Evolutionary conservation across 2,797 vertebrate genomes (phyloP), one percentile per base, ranked within the genome.

Genomic region (Pangasius krempfi): DNA sequence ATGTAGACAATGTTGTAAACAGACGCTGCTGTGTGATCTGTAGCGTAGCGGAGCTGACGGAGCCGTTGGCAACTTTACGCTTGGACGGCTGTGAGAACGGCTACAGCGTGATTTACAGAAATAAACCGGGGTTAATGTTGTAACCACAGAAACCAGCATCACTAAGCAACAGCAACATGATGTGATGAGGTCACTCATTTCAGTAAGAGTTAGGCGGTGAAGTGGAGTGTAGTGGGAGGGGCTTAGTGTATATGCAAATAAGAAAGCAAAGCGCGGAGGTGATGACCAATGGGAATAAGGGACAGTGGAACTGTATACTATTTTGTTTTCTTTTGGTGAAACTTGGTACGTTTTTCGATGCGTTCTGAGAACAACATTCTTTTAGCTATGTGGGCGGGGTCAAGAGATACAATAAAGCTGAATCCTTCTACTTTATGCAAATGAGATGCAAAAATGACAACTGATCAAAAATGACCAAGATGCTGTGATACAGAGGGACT

Each of bases 81-180:
- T 14, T 40, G 10, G 9, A 6, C 12, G 56, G 50, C 50, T 18
- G 5, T 33, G n/a, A 79, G 50, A 16, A 54, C 10, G 8, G 22
- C 79, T 40, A 81, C 54, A 60, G 79, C 4, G 33, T 60, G 56
- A 81, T 58, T 37, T 81, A 81, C 79, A 81, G 33, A 81, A 56
- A 60, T 81, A 58, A 60, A 27, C 16, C 27, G 18, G 1, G 30
- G n/a, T 56, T 80, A 33, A 54, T 18, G 9, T 30, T 30, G 78
- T 80, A 56, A 80, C 33, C 33, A 60, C 56, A 60, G 54, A 81
- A 60, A 81, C 20, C 12, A 13, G 12, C 33, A 5, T 60, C 33
- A 81, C 30, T 14, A 60, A 16, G 79, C 79, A 81, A 60, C 56
- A 58, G 33, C 20, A 0, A 13, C 20, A 40, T 13, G 33, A 81